These are phyloP conservation scores for Drosophila glabriapex DNA, from an alignment of 2,888 invertebrate genomes.

Conservation along the genomic window DNA sequence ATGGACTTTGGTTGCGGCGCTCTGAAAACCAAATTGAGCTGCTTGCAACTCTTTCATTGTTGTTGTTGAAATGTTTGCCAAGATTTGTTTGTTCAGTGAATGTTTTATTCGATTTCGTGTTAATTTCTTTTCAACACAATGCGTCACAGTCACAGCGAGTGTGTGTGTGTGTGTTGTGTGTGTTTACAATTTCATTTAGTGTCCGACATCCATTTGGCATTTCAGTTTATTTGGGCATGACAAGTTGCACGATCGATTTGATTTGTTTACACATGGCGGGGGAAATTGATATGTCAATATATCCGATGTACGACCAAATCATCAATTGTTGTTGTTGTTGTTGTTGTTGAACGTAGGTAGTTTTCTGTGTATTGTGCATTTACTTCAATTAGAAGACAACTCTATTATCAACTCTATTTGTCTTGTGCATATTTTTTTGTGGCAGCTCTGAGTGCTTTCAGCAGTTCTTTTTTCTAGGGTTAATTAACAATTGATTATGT, in stretches of 20 bases:
- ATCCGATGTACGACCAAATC: conserved; percentile 5
- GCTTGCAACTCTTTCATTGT: conserved; percentile 49
- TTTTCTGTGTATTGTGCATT: conserved; percentile 19
- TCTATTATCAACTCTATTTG: conserved; percentile 38
- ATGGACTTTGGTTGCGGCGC: conserved; percentile 53
- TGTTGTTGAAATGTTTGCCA: conserved; percentile 32
- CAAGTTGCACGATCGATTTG: conserved; percentile 78
- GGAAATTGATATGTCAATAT: conserved; percentile 77
- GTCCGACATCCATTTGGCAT: conserved; percentile 69
- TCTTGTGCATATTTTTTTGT: conserved; percentile 4
- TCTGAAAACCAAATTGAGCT: conserved; percentile 68
- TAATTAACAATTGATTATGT: conserved; percentile 6
- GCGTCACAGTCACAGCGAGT: conserved; percentile 60
- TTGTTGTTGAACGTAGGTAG: conserved; percentile 16
- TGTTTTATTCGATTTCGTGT: conserved; percentile 72
- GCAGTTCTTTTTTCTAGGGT: not conserved
- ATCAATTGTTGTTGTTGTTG: conserved; percentile 6
- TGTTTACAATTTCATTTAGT: conserved; percentile 80
- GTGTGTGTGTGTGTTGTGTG: conserved; percentile 29
- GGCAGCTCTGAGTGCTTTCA: conserved; percentile 18
- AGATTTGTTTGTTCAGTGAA: conserved; percentile 42
- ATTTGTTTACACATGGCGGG: conserved; percentile 66
- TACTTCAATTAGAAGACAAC: conserved; percentile 47
- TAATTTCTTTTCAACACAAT: conserved; percentile 75
- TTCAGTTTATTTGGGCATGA: conserved; percentile 73